Percentiles rank a stretch among this genome's conserved stretches.
Evolutionary conservation across 2,888 invertebrate species (phyloP).

Genomic region (Chalcis sispes): DNA sequence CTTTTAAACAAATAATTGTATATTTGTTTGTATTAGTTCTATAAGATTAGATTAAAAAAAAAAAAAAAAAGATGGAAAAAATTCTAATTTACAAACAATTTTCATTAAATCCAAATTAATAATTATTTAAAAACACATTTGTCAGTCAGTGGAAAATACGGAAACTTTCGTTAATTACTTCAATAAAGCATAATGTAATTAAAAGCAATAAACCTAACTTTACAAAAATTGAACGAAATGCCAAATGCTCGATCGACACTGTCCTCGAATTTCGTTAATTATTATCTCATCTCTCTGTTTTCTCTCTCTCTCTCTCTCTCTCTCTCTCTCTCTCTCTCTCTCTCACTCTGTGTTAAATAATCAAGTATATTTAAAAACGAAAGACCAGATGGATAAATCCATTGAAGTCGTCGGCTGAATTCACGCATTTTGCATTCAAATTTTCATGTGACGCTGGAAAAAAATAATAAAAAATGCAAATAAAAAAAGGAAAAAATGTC

Average conservation of each 20-base stretch:
- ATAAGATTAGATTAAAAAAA: no score
- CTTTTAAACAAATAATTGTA: no score
- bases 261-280: conserved; percentile 20
- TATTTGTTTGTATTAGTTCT: no score
- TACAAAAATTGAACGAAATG: not conserved
- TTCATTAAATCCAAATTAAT: no score
- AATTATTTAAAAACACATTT: no score
- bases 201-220: not conserved
- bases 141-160: no score
- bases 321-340: not conserved
- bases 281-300: no score
- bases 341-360: not conserved
- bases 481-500: conserved; percentile 6
- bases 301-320: not conserved
- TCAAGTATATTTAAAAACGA: not conserved
- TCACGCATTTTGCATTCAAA: conserved; percentile 43
- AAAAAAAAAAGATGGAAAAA: no score
- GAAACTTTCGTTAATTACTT: no score
- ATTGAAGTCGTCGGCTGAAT: not conserved
- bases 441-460: conserved; percentile 2
- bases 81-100: no score
- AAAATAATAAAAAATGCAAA: not conserved
- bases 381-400: not conserved
- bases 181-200: not conserved
- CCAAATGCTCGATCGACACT: not conserved